Percentiles rank a stretch among this genome's conserved stretches.
phyloP scores from a whole-genome alignment of 1,140 invertebrate species.

The Papilio polytes region DNA sequence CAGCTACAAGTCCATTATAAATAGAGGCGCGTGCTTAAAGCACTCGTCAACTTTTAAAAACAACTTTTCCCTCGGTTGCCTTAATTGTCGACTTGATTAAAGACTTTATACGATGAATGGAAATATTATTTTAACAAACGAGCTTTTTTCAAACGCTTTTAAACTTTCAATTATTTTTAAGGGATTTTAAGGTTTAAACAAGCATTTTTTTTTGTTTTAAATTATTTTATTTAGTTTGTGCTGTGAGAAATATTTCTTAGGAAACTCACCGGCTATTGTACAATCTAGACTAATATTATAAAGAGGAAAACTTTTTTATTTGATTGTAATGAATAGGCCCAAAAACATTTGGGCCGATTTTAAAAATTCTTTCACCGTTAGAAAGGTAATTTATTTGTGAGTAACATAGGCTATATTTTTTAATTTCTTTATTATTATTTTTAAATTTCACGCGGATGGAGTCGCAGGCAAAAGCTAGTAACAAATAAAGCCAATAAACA shows the following conservation, averaged over 20 bases:
- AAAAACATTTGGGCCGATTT: no score
- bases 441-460: no score
- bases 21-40: constrained; percentile 11
- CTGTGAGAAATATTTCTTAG: background rate
- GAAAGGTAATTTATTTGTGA: no score
- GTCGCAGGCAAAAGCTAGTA: background rate
- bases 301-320: no score
- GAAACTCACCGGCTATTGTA: background rate
- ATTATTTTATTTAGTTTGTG: no score
- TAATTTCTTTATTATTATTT: no score
- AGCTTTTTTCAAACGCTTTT: background rate
- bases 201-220: no score
- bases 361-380: no score
- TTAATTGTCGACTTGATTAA: constrained; percentile 13
- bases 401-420: no score
- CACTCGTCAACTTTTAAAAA: constrained; percentile 20
- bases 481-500: constrained; percentile 23
- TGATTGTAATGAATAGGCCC: no score
- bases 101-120: background rate
- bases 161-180: background rate
- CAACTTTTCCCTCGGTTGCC: constrained; percentile 15
- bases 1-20: constrained; percentile 15
- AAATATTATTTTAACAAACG: constrained; percentile 9
- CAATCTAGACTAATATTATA: no score
- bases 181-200: background rate